Conservation (phyloP, 2,888 invertebrate species). For the Notodonta dromedarius region DNA sequence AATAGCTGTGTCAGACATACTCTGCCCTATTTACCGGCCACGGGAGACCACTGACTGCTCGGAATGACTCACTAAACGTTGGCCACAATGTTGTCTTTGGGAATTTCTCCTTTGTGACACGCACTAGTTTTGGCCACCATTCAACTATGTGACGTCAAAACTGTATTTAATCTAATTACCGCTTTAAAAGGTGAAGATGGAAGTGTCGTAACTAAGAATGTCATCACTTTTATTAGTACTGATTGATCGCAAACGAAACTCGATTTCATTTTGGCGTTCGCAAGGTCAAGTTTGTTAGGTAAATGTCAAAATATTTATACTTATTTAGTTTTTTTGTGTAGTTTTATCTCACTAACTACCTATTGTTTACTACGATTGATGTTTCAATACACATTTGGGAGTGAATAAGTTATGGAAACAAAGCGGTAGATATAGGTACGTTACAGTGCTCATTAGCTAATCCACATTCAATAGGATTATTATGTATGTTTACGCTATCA, state of each 20-base stretch:
- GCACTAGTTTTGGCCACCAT: conserved; percentile 56
- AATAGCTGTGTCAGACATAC: conserved; percentile 17
- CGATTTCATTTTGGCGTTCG: conserved; percentile 9
- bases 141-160: conserved; percentile 52
- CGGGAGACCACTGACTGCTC: conserved; percentile 40
- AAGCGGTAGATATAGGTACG: neutral
- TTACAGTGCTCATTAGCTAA: neutral
- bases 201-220: neutral
- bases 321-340: conserved; percentile 6
- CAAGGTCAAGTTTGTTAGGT: conserved; percentile 9
- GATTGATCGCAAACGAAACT: conserved; percentile 7
- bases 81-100: conserved; percentile 48
- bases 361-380: neutral
- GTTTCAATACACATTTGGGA: neutral
- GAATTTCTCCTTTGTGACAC: conserved; percentile 63
- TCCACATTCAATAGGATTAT: conserved; percentile 1
- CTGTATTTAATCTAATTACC: conserved; percentile 31
- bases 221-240: conserved; percentile 8
- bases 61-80: conserved; percentile 58
- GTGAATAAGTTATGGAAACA: no score
- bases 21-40: conserved; percentile 29
- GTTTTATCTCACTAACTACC: conserved; percentile 4
- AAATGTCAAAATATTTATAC: conserved; percentile 3
- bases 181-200: conserved; percentile 33
- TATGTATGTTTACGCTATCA: neutral